Evolutionary conservation across 1,140 invertebrate species (phyloP), one percentile per base, ranked within the genome.

Genomic region (Papilio glaucus): DNA sequence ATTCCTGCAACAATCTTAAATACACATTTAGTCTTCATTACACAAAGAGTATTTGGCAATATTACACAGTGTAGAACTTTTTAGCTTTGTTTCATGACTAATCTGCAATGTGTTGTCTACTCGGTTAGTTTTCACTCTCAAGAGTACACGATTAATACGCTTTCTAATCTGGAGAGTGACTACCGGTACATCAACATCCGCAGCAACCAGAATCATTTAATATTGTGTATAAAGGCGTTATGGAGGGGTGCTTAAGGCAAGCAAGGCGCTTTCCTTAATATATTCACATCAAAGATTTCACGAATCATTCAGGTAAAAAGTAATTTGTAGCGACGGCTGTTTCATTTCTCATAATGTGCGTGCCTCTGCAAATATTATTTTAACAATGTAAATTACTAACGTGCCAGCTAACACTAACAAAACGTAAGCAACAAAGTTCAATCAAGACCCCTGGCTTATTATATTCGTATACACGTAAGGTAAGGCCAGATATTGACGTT

Each of bases 1-100:
- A 68, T 73, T 73, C 41, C 57, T 41, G 29, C 62, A 73, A 29
- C 63, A 72, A 67, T 45, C 39, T 72, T 72, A 49, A 69, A 45
- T 53, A 69, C n/a, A 49, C 42, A 15, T 69, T 69, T 18, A 49
- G 67, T 33, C 39, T 45, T 67, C 41, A 72, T 65, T 72, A 65
- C 12, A 63, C 72, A 73, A 65, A 57, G 61, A 57, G 62, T 73
- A 10, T 68, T 68, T 68, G 41, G 39, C 39, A 26, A 68, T 49
- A 45, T 26, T 41, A 45, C 18, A 7, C n/a, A 26, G 38, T 45
- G n/a, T 67, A 21, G 6, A 21, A 67, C n/a, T 65, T 65, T 41
- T 12, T 38, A 38, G 29, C 8, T 62, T 62, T 63, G 29, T 39
- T 63, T 37, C 15, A 38, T 62, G 15, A 53, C 21, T 57, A 3